A percentile compares a stretch with the other conserved stretches of the same genome.
phyloP scores from a whole-genome alignment of 2,888 invertebrate species.

The Ceriagrion tenellum region DNA sequence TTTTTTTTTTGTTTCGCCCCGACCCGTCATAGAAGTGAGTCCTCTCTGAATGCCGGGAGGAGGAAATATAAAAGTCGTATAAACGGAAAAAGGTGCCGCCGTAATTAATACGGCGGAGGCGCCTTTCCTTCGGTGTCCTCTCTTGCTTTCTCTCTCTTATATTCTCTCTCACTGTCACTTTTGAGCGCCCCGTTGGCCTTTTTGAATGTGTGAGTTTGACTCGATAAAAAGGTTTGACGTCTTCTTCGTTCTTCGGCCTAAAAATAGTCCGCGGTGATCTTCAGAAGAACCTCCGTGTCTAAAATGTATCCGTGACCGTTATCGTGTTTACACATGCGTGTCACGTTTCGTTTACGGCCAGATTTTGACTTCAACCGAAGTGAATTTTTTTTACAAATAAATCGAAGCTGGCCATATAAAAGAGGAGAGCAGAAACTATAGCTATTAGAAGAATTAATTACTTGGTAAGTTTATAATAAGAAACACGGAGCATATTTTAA shows the following conservation, averaged over 20 bases:
- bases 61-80: background rate
- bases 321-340: background rate
- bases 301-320: background rate
- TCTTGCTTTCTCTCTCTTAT: background rate
- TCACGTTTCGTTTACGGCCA: background rate
- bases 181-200: background rate
- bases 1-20: no score
- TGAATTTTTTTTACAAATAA: no score
- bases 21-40: background rate
- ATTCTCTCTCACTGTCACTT: background rate
- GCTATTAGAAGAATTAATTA: no score
- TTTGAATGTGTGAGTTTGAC: background rate
- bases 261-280: background rate
- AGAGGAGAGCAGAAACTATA: no score
- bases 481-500: no score
- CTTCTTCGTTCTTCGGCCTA: background rate
- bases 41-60: background rate
- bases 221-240: background rate
- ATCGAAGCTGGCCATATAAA: no score
- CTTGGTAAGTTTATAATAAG: no score
- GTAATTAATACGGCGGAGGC: background rate
- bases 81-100: constrained; percentile 19
- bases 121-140: background rate
- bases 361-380: no score
- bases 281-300: background rate